Percentiles rank a stretch among this genome's conserved stretches.
Evolutionary conservation across 2,113 vertebrate genomes (phyloP).

Genomic region (Sander lucioperca): DNA sequence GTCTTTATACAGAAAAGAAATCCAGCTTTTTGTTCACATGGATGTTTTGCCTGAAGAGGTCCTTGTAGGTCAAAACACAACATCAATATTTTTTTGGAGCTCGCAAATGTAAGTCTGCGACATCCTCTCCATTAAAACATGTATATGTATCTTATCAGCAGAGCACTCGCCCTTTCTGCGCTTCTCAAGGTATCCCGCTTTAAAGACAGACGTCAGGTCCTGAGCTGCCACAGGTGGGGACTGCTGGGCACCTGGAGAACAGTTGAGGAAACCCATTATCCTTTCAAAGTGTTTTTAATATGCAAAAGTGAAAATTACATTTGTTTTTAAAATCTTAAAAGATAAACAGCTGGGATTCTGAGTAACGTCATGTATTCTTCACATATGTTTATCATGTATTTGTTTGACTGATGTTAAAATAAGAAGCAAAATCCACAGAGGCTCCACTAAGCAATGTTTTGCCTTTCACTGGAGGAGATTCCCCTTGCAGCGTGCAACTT

Average conservation of each 20-base stretch:
- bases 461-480: constrained; percentile 22
- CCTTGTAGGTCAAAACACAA: neutral
- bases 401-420: constrained; percentile 25
- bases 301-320: neutral
- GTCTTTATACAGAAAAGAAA: neutral
- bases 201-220: constrained; percentile 91
- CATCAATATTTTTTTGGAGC: neutral
- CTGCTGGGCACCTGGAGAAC: constrained; percentile 86
- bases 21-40: neutral
- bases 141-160: neutral
- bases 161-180: constrained; percentile 91
- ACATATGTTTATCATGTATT: neutral
- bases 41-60: neutral
- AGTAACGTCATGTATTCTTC: neutral
- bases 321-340: constrained; percentile 17
- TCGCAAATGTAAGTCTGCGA: neutral
- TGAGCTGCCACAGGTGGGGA: constrained; percentile 91
- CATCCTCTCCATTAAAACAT: neutral
- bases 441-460: constrained; percentile 14
- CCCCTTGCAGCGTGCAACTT: constrained; percentile 59
- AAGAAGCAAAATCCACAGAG: constrained; percentile 8
- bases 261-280: constrained; percentile 7
- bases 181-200: constrained; percentile 95
- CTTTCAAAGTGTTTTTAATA: neutral
- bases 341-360: constrained; percentile 20